Conservation (phyloP, 1,140 invertebrate species). For the Carcinoscorpius rotundicauda region DNA sequence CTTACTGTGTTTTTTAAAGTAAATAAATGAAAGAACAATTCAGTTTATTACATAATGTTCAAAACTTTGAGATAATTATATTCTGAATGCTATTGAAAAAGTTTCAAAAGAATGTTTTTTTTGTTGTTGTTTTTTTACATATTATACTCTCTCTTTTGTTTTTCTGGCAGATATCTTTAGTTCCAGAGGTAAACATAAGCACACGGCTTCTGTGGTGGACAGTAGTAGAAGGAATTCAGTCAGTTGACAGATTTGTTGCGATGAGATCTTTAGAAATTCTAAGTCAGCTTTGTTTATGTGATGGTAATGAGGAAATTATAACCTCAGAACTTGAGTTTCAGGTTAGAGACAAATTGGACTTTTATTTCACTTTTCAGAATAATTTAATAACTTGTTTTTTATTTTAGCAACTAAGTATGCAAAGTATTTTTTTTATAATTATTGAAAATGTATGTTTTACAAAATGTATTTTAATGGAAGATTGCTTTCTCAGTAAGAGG, state of each 20-base stretch:
- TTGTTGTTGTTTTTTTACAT: too few relatives aligned
- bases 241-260: constrained; percentile 60
- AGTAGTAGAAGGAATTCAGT: constrained; percentile 61
- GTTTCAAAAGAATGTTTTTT: too few relatives aligned
- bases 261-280: constrained; percentile 73
- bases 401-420: too few relatives aligned
- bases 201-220: constrained; percentile 50
- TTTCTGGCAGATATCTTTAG: constrained; percentile 26
- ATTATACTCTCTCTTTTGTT: constrained; percentile 10
- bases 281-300: constrained; percentile 71
- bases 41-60: too few relatives aligned
- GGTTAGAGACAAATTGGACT: constrained; percentile 27
- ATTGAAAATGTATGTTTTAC: constrained; percentile 9
- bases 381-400: too few relatives aligned
- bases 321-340: constrained; percentile 49
- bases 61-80: too few relatives aligned
- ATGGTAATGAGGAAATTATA: constrained; percentile 69
- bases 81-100: neutral
- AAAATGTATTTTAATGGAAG: too few relatives aligned
- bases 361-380: neutral
- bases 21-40: too few relatives aligned
- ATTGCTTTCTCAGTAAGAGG: too few relatives aligned
- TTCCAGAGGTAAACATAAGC: constrained; percentile 24
- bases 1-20: too few relatives aligned
- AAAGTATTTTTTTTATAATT: constrained; percentile 12